phyloP scores from a whole-genome alignment of 2,113 vertebrate genomes.

The Neogale vison region DNA sequence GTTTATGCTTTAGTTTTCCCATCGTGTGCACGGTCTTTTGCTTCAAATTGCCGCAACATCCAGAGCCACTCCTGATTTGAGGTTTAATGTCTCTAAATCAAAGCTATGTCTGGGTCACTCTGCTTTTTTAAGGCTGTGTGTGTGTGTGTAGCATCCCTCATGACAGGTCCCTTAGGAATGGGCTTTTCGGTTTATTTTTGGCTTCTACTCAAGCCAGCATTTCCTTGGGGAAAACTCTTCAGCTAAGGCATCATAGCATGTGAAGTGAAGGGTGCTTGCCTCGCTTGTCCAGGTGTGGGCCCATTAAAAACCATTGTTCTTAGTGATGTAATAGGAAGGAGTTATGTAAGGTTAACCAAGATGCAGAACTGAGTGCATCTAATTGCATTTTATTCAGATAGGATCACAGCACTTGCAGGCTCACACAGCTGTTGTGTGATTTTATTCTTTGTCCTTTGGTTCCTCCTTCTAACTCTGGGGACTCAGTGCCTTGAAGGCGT shows the following conservation, averaged over 20 bases:
- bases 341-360: constrained; percentile 51
- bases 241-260: constrained; percentile 23
- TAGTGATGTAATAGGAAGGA: constrained; percentile 48
- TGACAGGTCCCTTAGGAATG: constrained; percentile 59
- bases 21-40: background rate
- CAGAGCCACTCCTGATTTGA: background rate
- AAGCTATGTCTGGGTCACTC: background rate
- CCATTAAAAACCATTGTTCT: constrained; percentile 50
- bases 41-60: background rate
- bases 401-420: background rate
- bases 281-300: background rate
- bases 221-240: constrained; percentile 55
- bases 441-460: background rate
- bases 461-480: background rate
- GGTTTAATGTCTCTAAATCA: background rate
- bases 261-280: constrained; percentile 22
- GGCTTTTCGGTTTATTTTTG: constrained; percentile 70
- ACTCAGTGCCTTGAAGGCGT: background rate
- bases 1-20: background rate
- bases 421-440: background rate
- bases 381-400: constrained; percentile 35
- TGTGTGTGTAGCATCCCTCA: background rate
- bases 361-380: constrained; percentile 10
- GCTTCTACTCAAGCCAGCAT: constrained; percentile 48
- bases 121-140: background rate